Base-by-base conservation (phyloP, 30 jellyfish, hydroid and myxozoan genomes). In the Rhopilema esculentum region DNA sequence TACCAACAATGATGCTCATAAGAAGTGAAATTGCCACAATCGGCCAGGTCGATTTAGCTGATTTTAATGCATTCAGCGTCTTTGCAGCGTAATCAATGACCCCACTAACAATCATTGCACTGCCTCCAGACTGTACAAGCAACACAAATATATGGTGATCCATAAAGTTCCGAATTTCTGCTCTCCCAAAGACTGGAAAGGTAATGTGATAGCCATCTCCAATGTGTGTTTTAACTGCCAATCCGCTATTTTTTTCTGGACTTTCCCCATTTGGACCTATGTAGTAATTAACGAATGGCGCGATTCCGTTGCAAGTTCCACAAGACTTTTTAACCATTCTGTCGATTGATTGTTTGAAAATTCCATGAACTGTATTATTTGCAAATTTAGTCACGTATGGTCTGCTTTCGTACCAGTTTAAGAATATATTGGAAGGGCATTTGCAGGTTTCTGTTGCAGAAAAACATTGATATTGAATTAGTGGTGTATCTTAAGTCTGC, bases 161-260 rank as follows among this genome's bases (percentile, higher is more conserved):
- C 62, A 72, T 75, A 73, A 73, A 83, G 8, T 49, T 61, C 68
- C 85, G 70, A 22, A 82, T 75, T 61, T 63, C 90, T 29, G 91
- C 40, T 31, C 88, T 78, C 30, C 97, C 97, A 72, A 82, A 90
- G 4, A 90, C 32, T 22, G 97, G 97, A 23, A 83, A 68, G 22
- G 86, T 80, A 19, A 89, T 28, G 65, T 89, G 97, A 57, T 75
- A 68, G 72, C 75, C 81, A 17, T 68, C 33, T 27, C 53, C 93
- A 24, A 89, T 65, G 28, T n/a, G 20, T 0, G 15, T 29, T 30
- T 80, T 89, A 29, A 71, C 7, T 24, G 61, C 62, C 21, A 63
- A 28, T n/a, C 48, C 89, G 28, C 84, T 69, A 22, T 23, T 1
- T 52, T 89, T 89, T 49, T 89, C 89, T 27, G 97, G 86, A n/a